Base-by-base conservation (phyloP, 2,113 vertebrate genomes). In the Synchiropus splendidus region DNA sequence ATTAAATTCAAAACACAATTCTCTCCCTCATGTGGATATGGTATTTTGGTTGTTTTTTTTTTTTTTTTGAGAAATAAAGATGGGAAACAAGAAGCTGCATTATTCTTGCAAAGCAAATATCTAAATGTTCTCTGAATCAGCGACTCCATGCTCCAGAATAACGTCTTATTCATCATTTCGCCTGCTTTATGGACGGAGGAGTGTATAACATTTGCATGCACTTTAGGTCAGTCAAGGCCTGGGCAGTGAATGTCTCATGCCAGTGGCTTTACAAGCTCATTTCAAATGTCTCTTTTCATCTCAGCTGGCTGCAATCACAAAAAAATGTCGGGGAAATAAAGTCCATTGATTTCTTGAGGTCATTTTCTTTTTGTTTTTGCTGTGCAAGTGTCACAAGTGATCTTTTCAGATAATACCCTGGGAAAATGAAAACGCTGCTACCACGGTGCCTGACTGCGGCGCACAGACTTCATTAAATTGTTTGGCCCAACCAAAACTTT, bases 231-330 rank as follows among this genome's bases (percentile, higher is more conserved):
- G 64, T 12, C 16, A 55, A 59, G 64, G 54, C 45, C 35, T 3
- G 6, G 54, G 45, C 47, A 9, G 42, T 47, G 54, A 59, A 39
- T 39, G 44, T 33, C 1, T 14, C 40, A 33, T 13, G 57, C 45
- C 17, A 9, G 6, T 12, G 11, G 57, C 50, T 18, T 55, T 18
- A 44, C 5, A 2, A 45, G 48, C 61, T 45, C 42, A 68, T 64
- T 65, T 53, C 46, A 55, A 70, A 58, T 46, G 54, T 67, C 48
- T 6, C 9, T 76, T 67, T 67, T 67, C 38, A 55, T 70, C 60
- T 55, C 35, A 51, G 57, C 64, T 31, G 39, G 74, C 49, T 16
- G 16, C 42, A 10, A 37, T 67, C 33, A 32, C 12, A 12, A 46
- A 16, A 50, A 67, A 61, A 52, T 36, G 41, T 54, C 50, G 38